Percentiles rank a stretch among this genome's conserved stretches.
Evolutionary conservation across 2,888 invertebrate genomes (phyloP).

Genomic region (Azorinus chamasolen): DNA sequence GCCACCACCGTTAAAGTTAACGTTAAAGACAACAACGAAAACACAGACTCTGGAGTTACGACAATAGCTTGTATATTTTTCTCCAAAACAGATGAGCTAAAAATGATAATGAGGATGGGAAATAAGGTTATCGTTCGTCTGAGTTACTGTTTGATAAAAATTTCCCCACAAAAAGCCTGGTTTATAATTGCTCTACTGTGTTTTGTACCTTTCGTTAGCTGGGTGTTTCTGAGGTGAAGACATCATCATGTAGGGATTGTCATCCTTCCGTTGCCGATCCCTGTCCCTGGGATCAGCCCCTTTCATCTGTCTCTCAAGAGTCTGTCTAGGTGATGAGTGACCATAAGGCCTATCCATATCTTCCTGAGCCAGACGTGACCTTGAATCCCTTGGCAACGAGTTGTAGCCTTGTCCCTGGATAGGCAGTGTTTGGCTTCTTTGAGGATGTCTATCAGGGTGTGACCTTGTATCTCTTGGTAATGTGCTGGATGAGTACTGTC

Average conservation of each 20-base stretch:
- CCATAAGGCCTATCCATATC: constrained; percentile 43
- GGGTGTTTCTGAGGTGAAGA: constrained; percentile 38
- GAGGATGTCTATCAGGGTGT: constrained; percentile 33
- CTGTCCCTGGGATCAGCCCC: constrained; percentile 13
- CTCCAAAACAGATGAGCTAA: no score
- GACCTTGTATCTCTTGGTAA: constrained; percentile 50
- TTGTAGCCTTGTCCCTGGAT: constrained; percentile 27
- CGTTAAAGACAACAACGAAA: no score
- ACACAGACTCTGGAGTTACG: no score
- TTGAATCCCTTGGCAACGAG: constrained; percentile 61
- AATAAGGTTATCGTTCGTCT: no score
- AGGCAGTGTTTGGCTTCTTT: constrained; percentile 21
- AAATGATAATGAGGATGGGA: no score
- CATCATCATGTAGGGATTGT: constrained; percentile 66
- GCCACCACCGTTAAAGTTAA: no score
- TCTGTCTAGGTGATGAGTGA: constrained; percentile 45
- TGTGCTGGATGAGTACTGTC: constrained; percentile 46
- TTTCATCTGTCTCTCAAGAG: constrained; percentile 18
- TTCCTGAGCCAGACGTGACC: constrained; percentile 42
- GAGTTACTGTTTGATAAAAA: no score
- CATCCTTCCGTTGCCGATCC: constrained; percentile 26
- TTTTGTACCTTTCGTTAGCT: constrained; percentile 44
- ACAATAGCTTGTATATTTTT: no score
- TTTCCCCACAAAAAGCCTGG: no score
- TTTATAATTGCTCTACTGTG: no score